These are phyloP conservation scores for Calyptomena viridis DNA, from an alignment of 2,113 vertebrate genomes.

Conservation along the genomic window DNA sequence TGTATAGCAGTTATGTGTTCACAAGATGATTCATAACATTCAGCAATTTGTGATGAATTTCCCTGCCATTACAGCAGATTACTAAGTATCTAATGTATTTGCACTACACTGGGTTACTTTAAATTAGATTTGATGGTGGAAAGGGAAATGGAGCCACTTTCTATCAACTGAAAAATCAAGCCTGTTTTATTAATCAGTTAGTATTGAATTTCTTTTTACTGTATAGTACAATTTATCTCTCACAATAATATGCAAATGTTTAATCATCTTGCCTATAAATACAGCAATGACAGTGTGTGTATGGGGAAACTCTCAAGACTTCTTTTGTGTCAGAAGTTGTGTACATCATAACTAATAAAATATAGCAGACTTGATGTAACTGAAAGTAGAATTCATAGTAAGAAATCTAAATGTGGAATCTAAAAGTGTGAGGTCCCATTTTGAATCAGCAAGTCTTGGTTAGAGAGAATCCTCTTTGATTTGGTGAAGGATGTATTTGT, in stretches of 20 bases:
- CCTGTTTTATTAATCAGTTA: neutral
- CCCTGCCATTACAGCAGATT: slow-evolving; percentile 38
- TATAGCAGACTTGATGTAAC: neutral
- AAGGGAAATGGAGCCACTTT: neutral
- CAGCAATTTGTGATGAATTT: slow-evolving; percentile 48
- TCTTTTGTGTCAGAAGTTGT: neutral
- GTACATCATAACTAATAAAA: neutral
- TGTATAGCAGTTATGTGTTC: slow-evolving; percentile 36
- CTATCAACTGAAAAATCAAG: slow-evolving; percentile 18
- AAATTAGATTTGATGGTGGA: slow-evolving; percentile 44
- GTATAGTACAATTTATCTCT: neutral
- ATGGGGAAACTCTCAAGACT: neutral
- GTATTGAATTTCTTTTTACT: neutral
- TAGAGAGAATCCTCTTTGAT: neutral
- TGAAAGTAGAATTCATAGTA: neutral
- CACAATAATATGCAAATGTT: slow-evolving; percentile 26
- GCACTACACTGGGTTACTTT: neutral
- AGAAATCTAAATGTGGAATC: neutral
- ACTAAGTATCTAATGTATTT: slow-evolving; percentile 25
- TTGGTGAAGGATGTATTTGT: neutral
- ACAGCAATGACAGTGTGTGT: neutral
- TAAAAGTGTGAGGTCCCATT: neutral
- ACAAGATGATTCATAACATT: slow-evolving; percentile 45
- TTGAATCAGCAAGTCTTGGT: neutral
- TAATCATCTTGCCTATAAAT: slow-evolving; percentile 1